phyloP scores from a whole-genome alignment of 2,797 vertebrate species.

The Leptoclinus maculatus region DNA sequence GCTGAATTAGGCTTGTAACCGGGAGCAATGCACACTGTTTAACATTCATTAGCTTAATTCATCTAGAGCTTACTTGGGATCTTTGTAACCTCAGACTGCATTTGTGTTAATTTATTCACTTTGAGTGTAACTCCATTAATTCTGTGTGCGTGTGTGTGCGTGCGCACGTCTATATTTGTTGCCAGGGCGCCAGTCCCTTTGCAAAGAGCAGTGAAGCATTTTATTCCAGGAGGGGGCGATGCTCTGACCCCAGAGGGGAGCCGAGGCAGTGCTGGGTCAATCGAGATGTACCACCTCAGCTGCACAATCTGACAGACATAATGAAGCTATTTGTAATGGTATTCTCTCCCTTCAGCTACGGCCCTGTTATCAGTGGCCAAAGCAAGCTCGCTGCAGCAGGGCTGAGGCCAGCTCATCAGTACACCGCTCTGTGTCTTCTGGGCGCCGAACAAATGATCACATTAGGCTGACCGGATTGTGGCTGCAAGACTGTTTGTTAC shows the following conservation, averaged over 20 bases:
- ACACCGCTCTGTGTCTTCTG: slow-evolving; percentile 29
- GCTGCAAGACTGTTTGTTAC: slow-evolving; percentile 25
- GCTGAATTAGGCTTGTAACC: neutral
- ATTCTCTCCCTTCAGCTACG: slow-evolving; percentile 50
- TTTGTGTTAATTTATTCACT: slow-evolving; percentile 9
- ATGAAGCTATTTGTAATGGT: slow-evolving; percentile 76
- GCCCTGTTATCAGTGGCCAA: slow-evolving; percentile 57
- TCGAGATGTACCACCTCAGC: slow-evolving; percentile 72
- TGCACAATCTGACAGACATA: slow-evolving; percentile 75
- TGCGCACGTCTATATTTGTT: slow-evolving; percentile 16
- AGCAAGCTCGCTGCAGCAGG: slow-evolving; percentile 41
- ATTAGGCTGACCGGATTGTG: slow-evolving; percentile 40
- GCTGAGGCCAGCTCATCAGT: slow-evolving; percentile 56
- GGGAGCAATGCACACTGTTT: neutral
- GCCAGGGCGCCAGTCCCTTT: slow-evolving; percentile 11
- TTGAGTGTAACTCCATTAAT: neutral
- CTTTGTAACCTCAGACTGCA: slow-evolving; percentile 8
- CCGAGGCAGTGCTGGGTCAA: slow-evolving; percentile 65
- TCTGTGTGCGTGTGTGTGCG: neutral
- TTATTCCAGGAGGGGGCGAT: slow-evolving; percentile 52
- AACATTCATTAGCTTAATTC: slow-evolving; percentile 2
- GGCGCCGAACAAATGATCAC: slow-evolving; percentile 54
- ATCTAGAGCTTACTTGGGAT: slow-evolving; percentile 13
- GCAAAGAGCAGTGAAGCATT: slow-evolving; percentile 52
- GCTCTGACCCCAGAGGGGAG: slow-evolving; percentile 64